Evolutionary conservation across 2,888 invertebrate species (phyloP), one percentile per base, ranked within the genome.

Genomic region (Brachypalpus laphriformis): DNA sequence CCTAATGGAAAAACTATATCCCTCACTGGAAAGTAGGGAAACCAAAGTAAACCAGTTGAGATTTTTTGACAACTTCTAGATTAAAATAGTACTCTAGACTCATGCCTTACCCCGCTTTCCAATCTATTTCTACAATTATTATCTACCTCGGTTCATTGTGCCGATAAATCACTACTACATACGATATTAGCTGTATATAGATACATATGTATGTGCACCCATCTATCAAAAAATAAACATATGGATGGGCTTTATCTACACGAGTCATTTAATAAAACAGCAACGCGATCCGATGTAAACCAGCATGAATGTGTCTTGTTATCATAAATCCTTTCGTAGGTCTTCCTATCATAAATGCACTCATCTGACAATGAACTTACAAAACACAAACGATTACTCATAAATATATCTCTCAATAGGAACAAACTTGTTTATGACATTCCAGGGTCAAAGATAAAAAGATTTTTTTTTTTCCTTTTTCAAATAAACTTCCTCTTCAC

Each of bases 361-460:
- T 63, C 63, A 45, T 56, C 56, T 54, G 71, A 63, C 70, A 71
- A 56, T 72, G 40, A 61, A 59, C 72, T 28, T 51, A 40, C 16
- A 47, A 49, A 40, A 61, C 18, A 72, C 59, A 61, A 40, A 28
- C 66, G 63, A 63, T 65, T 42, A 47, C 49, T 71, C 77, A 72
- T 71, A 61, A 71, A 76, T 75, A 71, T 25, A 66, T 83, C 61
- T 80, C 34, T 66, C 75, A 59, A 75, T 76, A 45, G 71, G 66
- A 85, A 59, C 65, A 65, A 80, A 45, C 66, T 71, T 76, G 75
- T 76, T 81, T 81, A 85, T 59, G 81, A 61, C 42, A 70, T 63
- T 45, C 70, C 85, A 76, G 80, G 85, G 85, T 81, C 85, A 85
- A 71, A 85, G 78, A 78, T 65, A 56, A 42, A 61, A 45, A 45